Base-by-base conservation (phyloP, 2,888 invertebrate genomes). In the Carpatolechia fugitivella region DNA sequence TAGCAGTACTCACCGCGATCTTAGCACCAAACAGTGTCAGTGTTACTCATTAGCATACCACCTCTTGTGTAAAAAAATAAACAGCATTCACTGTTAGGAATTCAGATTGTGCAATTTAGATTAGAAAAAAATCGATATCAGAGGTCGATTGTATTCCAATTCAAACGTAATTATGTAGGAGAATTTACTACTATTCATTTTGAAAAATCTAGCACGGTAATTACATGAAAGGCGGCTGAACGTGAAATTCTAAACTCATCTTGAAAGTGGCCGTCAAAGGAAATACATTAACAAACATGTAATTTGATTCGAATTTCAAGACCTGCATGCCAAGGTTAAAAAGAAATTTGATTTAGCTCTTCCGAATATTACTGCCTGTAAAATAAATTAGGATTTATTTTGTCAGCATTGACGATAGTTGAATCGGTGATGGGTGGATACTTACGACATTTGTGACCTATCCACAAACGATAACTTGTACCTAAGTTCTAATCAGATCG, bases 11-110 rank as follows among this genome's bases (percentile, higher is more conserved):
- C n/a, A n/a, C n/a, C n/a, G n/a, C n/a, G n/a, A 47, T 47, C 29
- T 47, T 46, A 30, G 11, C 14, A 13, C 14, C 13, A 31, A 29
- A 18, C 10, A 41, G 11, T 8, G 18, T 24, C 24, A 24, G 6
- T 24, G 6, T 6, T 24, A 3, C 6, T 24, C 6, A 6, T 24
- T 24, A 24, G 24, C 24, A 24, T 24, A 3, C 24, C 24, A 24
- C 24, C 65, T 46, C 52, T 60, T 64, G 63, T 61, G 64, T 57
- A 63, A 62, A 68, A 56, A 55, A 35, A 13, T 3, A 31, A 52
- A 30, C 46, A 38, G 18, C 35, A 30, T 55, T 6, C 18, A 55
- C 20, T 38, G 33, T 44, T 46, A 47, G 55, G 55, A 56, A 56
- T 56, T 51, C 18, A n/a, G 11, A 47, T 52, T 52, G 46, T 31